Percentiles rank a stretch among this genome's conserved stretches.
These are phyloP conservation scores for Porites evermanni DNA, from an alignment of 92 coral and sea anemone genomes.

Conservation along the genomic window DNA sequence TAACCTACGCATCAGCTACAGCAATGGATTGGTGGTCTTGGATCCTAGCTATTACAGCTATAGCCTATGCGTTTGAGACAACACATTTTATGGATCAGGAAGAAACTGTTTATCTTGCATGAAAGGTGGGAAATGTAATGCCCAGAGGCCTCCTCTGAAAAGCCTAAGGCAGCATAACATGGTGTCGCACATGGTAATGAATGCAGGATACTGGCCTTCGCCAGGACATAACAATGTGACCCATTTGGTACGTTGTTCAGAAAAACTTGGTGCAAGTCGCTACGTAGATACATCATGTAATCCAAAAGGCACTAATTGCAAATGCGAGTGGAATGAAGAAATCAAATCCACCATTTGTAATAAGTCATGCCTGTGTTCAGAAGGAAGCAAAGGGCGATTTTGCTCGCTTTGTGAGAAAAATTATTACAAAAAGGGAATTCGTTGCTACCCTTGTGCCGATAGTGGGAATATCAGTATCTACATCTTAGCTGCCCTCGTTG, in stretches of 20 bases:
- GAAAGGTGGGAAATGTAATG: slow-evolving; percentile 61
- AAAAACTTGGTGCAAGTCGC: slow-evolving; percentile 10
- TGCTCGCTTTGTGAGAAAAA: slow-evolving; percentile 65
- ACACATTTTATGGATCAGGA: slow-evolving; percentile 67
- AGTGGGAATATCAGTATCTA: slow-evolving; percentile 24
- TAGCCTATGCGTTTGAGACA: slow-evolving; percentile 68
- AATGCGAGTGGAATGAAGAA: slow-evolving; percentile 30
- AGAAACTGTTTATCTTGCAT: slow-evolving; percentile 65
- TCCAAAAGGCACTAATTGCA: slow-evolving; percentile 37
- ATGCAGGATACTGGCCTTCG: slow-evolving; percentile 77
- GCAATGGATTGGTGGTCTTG: slow-evolving; percentile 61
- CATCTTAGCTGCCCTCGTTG: slow-evolving; percentile 29
- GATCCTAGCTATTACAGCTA: slow-evolving; percentile 72
- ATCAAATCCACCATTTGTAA: slow-evolving; percentile 53
- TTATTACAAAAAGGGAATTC: slow-evolving; percentile 59
- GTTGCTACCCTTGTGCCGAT: slow-evolving; percentile 54
- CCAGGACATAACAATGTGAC: slow-evolving; percentile 58
- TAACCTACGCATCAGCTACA: slow-evolving; percentile 50
- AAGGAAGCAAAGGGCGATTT: slow-evolving; percentile 63
- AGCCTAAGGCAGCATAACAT: no score
- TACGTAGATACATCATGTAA: slow-evolving; percentile 48
- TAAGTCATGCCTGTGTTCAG: slow-evolving; percentile 38
- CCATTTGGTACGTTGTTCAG: slow-evolving; percentile 67
- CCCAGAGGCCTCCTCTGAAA: slow-evolving; percentile 33
- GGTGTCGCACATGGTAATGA: slow-evolving; percentile 57